Percentiles rank a stretch among this genome's conserved stretches.
Conservation (phyloP, 2,797 vertebrate species). For the Oreortyx pictus region DNA sequence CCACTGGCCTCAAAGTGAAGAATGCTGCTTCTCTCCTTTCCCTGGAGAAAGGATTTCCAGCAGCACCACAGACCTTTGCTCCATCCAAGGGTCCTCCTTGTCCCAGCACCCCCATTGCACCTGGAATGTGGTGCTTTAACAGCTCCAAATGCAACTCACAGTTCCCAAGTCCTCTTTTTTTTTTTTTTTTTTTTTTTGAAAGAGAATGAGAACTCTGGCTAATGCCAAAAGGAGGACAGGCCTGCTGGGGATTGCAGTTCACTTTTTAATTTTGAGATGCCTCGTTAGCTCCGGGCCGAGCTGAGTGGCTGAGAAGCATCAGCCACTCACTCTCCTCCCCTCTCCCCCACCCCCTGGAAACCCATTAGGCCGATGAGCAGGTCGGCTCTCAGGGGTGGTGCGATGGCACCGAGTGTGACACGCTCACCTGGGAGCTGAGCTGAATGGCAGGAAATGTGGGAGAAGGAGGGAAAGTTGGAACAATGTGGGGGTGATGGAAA, state of each 20-base stretch:
- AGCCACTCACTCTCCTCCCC: background rate
- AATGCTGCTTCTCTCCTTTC: background rate
- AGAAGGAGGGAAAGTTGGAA: background rate
- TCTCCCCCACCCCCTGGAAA: constrained; percentile 20
- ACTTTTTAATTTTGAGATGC: constrained; percentile 75
- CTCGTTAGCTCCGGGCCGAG: constrained; percentile 65
- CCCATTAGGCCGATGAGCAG: constrained; percentile 16
- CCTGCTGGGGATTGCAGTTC: constrained; percentile 75
- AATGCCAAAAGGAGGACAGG: constrained; percentile 76
- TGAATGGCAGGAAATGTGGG: background rate
- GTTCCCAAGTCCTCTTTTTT: background rate
- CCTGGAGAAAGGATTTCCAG: background rate
- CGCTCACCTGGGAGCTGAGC: background rate
- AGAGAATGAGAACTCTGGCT: constrained; percentile 52
- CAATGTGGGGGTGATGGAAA: background rate
- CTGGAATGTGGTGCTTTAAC: background rate
- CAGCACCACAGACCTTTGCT: background rate
- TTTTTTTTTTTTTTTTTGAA: background rate
- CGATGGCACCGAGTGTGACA: background rate
- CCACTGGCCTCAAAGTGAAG: too few species aligned
- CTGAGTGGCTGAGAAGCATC: constrained; percentile 50
- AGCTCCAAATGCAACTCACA: background rate
- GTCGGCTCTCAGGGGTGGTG: constrained; percentile 4
- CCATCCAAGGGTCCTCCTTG: background rate
- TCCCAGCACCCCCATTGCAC: background rate